Conservation (phyloP, 2,113 vertebrate genomes). For the Seriola aureovittata region DNA sequence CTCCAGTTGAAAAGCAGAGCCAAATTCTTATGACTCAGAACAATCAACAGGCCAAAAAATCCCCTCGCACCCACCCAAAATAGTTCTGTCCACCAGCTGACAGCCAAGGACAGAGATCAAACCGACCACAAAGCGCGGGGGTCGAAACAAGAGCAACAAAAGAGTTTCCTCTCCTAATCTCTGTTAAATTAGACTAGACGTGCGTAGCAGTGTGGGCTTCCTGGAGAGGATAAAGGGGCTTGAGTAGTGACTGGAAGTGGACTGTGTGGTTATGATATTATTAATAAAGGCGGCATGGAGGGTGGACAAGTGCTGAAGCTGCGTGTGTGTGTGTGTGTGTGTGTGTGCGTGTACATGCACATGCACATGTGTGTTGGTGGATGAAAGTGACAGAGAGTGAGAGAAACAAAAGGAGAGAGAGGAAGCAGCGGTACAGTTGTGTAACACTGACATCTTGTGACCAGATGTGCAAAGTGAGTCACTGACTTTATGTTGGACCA, state of each 20-base stretch:
- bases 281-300: constrained; percentile 50
- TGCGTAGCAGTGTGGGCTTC: constrained; percentile 50
- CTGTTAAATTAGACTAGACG: constrained; percentile 60
- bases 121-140: constrained; percentile 53
- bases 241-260: constrained; percentile 54
- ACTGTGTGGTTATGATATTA: constrained; percentile 50
- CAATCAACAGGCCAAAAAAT: constrained; percentile 57
- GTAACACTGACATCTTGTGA: constrained; percentile 75
- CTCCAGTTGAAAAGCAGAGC: constrained; percentile 18
- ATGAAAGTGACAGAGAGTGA: neutral
- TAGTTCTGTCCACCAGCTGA: constrained; percentile 69
- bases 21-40: constrained; percentile 61
- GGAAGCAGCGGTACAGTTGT: constrained; percentile 25
- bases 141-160: constrained; percentile 50
- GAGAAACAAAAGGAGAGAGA: neutral
- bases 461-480: neutral
- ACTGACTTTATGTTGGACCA: neutral
- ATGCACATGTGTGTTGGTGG: neutral
- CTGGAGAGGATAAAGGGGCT: constrained; percentile 49
- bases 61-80: constrained; percentile 50
- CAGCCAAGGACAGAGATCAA: constrained; percentile 67
- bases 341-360: neutral
- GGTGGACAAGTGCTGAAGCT: constrained; percentile 16
- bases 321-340: neutral
- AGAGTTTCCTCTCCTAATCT: constrained; percentile 66